phyloP scores from a whole-genome alignment of 1,140 invertebrate genomes.

The Centruroides vittatus region DNA sequence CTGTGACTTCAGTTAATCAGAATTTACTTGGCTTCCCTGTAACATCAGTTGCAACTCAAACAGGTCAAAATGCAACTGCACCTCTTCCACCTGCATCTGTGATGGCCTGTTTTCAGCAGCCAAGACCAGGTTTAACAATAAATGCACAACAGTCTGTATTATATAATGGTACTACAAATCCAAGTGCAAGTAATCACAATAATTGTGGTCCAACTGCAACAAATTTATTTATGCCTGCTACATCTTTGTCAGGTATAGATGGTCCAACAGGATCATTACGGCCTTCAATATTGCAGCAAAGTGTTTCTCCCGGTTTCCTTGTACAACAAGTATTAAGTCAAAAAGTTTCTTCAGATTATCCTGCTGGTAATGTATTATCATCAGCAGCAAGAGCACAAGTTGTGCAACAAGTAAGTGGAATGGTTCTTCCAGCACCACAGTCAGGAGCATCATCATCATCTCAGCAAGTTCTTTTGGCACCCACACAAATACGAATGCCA shows the following conservation, averaged over 20 bases:
- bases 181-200: neutral
- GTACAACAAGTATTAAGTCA: slow-evolving; percentile 14
- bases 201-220: slow-evolving; percentile 1
- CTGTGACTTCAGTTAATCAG: too few species aligned
- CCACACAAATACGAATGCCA: slow-evolving; percentile 12
- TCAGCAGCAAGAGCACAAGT: slow-evolving; percentile 11
- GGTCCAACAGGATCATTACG: slow-evolving; percentile 2
- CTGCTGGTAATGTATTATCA: slow-evolving; percentile 5
- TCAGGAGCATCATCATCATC: slow-evolving; percentile 5
- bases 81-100: too few species aligned
- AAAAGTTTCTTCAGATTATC: slow-evolving; percentile 10
- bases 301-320: slow-evolving; percentile 5
- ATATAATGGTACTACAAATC: too few species aligned
- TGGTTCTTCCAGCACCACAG: slow-evolving; percentile 8
- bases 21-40: too few species aligned
- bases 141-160: too few species aligned
- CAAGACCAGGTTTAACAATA: too few species aligned
- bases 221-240: slow-evolving; percentile 13
- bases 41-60: too few species aligned
- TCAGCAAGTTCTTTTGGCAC: slow-evolving; percentile 12
- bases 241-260: slow-evolving; percentile 2
- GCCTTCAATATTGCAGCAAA: slow-evolving; percentile 10
- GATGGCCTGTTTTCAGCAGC: too few species aligned
- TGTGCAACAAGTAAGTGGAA: slow-evolving; percentile 12
- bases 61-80: too few species aligned